Conservation (phyloP, 2,113 vertebrate genomes). For the Ursus arctos region DNA sequence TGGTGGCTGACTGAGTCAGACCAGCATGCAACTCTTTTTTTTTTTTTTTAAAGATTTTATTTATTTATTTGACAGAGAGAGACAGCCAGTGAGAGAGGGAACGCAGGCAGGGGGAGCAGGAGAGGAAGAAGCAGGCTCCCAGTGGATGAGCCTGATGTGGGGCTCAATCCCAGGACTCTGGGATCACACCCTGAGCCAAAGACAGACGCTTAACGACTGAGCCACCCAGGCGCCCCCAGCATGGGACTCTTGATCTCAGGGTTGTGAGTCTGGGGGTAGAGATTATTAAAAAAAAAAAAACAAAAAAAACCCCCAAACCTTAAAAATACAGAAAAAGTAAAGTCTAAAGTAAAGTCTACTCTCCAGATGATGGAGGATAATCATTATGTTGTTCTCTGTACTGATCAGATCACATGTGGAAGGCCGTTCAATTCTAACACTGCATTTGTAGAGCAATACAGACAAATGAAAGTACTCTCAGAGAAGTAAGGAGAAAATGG, state of each 20-base stretch:
- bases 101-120: no score
- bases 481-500: background rate
- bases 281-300: background rate
- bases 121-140: no score
- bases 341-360: background rate
- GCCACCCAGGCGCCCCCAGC: background rate
- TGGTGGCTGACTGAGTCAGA: no score
- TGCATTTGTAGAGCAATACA: background rate
- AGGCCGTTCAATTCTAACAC: background rate
- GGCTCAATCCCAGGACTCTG: no score
- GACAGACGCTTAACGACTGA: no score
- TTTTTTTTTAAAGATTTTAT: no score
- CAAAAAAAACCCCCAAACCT: background rate
- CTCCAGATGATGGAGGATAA: conserved; percentile 5
- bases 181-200: no score
- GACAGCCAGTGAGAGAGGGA: no score
- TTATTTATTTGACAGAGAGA: no score
- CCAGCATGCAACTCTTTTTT: no score
- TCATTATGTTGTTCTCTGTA: background rate
- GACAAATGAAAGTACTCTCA: conserved; percentile 18
- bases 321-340: background rate
- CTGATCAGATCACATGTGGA: background rate
- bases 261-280: background rate
- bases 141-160: no score
- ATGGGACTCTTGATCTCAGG: background rate